Evolutionary conservation across 2,113 vertebrate species (phyloP).

Genomic region (Scopus umbretta): DNA sequence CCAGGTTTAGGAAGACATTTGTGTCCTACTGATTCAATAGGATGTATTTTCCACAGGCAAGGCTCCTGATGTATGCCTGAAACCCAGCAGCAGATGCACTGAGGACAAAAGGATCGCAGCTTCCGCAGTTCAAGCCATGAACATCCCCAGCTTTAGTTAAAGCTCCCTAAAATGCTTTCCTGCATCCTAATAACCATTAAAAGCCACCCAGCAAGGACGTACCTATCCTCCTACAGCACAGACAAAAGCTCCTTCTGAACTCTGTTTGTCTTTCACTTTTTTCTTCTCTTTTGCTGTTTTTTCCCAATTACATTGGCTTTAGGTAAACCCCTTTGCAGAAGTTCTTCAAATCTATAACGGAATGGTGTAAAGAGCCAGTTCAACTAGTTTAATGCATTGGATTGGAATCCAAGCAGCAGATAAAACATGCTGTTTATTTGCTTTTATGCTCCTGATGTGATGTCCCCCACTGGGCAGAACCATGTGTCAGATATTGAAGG

Average conservation of each 20-base stretch:
- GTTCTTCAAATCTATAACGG: background rate
- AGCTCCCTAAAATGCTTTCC: background rate
- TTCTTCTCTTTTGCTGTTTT: background rate
- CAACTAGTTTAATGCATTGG: background rate
- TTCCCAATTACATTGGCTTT: background rate
- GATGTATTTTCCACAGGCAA: fast-evolving
- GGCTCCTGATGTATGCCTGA: background rate
- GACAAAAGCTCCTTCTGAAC: background rate
- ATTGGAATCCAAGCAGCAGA: background rate
- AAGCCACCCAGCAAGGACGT: background rate
- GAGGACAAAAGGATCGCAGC: background rate
- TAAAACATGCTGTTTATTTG: background rate
- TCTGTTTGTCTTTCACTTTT: background rate
- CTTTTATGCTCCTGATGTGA: background rate
- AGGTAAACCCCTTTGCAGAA: background rate
- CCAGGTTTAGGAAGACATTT: background rate
- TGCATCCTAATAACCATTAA: background rate
- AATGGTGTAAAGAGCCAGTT: background rate
- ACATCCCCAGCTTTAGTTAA: background rate
- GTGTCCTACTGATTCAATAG: background rate
- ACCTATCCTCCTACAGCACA: background rate
- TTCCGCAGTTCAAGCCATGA: background rate
- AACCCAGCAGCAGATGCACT: background rate
- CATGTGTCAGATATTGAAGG: background rate
- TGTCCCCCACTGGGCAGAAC: background rate